Evolutionary conservation across 2,113 vertebrate genomes (phyloP).

Genomic region (Buteo buteo): DNA sequence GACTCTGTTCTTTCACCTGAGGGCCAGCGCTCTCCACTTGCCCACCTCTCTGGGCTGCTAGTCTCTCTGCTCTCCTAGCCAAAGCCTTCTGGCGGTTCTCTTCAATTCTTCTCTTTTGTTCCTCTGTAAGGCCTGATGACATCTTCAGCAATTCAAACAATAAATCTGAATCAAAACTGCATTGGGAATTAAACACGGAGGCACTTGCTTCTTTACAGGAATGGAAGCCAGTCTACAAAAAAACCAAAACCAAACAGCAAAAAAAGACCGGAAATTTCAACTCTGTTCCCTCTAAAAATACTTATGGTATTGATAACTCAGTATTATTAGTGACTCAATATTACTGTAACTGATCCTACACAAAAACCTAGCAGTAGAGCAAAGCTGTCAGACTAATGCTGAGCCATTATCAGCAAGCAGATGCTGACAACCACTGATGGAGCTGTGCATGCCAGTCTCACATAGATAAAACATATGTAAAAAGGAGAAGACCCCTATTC

Average conservation of each 20-base stretch:
- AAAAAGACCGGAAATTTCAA: not conserved
- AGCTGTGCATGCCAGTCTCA: not conserved
- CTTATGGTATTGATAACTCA: not conserved
- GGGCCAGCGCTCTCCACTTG: not conserved
- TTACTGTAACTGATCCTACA: not conserved
- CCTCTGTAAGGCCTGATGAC: constrained; percentile 84
- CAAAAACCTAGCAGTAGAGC: not conserved
- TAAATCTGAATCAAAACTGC: not conserved
- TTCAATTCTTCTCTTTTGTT: constrained; percentile 89
- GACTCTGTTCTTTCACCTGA: not conserved
- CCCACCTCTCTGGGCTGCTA: constrained; percentile 58
- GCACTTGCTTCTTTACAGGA: not conserved
- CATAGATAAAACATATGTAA: rapidly evolving
- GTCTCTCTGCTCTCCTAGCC: constrained; percentile 86
- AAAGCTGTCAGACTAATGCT: not conserved
- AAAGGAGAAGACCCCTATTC: not conserved
- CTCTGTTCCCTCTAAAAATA: not conserved
- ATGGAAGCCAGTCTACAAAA: not conserved
- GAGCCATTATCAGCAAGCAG: not conserved
- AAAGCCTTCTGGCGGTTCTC: constrained; percentile 88
- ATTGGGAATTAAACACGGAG: not conserved
- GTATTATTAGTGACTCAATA: not conserved
- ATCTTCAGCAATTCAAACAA: constrained; percentile 67
- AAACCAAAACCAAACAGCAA: not conserved
- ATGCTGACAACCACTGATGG: not conserved